phyloP scores from a whole-genome alignment of 1,140 invertebrate genomes.

The Aphelenchoides fujianensis region DNA sequence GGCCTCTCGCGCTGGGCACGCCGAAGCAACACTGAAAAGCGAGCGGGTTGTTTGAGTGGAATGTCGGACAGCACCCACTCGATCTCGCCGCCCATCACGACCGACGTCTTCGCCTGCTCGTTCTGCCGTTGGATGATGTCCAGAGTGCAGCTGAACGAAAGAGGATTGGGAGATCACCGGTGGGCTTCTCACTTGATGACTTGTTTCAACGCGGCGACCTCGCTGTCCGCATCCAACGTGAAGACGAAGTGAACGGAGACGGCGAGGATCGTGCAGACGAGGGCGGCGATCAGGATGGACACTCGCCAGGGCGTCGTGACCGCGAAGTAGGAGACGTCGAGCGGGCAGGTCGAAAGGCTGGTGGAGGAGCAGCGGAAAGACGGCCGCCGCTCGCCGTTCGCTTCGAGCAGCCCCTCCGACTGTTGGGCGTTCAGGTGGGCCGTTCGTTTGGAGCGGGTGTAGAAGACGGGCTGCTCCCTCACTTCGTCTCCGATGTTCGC shows the following conservation, averaged over 20 bases:
- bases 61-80: not conserved
- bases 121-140: not conserved
- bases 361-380: too few species aligned
- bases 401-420: too few species aligned
- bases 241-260: not conserved
- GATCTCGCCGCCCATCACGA: not conserved
- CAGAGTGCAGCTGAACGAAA: slow-evolving; percentile 6
- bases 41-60: too few species aligned
- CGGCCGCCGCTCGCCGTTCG: too few species aligned
- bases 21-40: not conserved
- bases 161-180: not conserved
- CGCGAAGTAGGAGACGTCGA: not conserved
- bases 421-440: too few species aligned
- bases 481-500: not conserved
- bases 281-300: not conserved
- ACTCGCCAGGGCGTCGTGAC: not conserved
- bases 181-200: not conserved
- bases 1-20: not conserved
- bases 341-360: not conserved
- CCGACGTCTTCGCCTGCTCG: not conserved
- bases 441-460: too few species aligned
- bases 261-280: not conserved
- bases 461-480: too few species aligned
- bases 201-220: slow-evolving; percentile 7
- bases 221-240: not conserved